These are phyloP conservation scores for Microplitis demolitor DNA, from an alignment of 1,140 invertebrate genomes.

Conservation along the genomic window DNA sequence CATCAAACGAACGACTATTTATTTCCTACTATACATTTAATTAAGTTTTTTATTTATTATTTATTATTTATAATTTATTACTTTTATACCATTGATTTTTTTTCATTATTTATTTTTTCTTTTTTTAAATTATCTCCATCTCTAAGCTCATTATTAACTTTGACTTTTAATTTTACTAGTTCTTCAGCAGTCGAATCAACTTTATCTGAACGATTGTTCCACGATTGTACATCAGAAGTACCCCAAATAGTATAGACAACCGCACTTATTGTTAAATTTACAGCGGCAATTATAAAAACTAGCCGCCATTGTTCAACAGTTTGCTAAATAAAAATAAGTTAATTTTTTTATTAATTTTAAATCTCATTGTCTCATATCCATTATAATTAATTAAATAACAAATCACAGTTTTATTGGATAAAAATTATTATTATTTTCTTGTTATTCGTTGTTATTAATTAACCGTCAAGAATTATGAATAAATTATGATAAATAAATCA, in stretches of 20 bases:
- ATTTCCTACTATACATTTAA: too few species aligned
- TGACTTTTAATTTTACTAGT: constrained; percentile 1
- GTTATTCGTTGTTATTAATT: too few species aligned
- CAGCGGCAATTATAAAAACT: constrained; percentile 67
- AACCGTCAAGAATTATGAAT: too few species aligned
- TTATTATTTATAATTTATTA: too few species aligned
- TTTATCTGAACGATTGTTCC: constrained; percentile 60
- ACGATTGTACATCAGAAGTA: constrained; percentile 66
- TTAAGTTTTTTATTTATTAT: too few species aligned
- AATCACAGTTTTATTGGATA: too few species aligned
- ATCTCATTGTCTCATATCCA: too few species aligned
- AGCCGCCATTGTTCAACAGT: constrained; percentile 70
- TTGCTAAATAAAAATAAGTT: constrained; percentile 61
- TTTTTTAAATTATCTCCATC: not conserved
- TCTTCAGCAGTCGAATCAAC: constrained; percentile 21
- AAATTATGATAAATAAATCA: too few species aligned
- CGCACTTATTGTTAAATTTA: constrained; percentile 62
- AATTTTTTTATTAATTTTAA: too few species aligned
- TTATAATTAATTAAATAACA: too few species aligned
- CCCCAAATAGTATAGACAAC: constrained; percentile 65
- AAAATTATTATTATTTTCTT: too few species aligned
- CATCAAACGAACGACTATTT: too few species aligned
- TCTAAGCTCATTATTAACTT: not conserved
- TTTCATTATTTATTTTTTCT: not conserved
- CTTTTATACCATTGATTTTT: not conserved